Base-by-base conservation (phyloP, 2,888 invertebrate species). In the Leucania comma region DNA sequence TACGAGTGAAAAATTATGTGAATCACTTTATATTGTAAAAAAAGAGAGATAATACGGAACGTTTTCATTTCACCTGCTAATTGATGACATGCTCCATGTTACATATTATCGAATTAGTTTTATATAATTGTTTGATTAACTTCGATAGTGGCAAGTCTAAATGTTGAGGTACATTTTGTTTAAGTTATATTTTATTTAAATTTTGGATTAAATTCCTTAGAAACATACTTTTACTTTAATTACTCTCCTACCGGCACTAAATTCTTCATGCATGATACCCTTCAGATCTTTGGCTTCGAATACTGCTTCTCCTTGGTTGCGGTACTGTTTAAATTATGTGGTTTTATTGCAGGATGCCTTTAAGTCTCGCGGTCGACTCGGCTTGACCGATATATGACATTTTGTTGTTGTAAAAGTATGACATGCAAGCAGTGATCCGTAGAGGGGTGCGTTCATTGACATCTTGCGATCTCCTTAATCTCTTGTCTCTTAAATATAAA, bases 161-260 rank as follows among this genome's bases (percentile, higher is more conserved):
- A 84, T 86, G 86, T 82, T 87, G 85, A 87, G 82, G 76, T 83
- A 78, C 86, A 75, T 85, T 80, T 74, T 89, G 87, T 87, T 87
- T 90, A 89, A 90, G 89, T 83, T 91, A 89, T 91, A 90, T 85
- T 87, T 42, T 42, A 42, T 85, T 89, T 86, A 80, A 68, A 84
- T 87, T 90, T 87, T 90, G 89, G 90, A 93, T 92, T 93, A 94
- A 93, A 92, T 80, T 83, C 86, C 82, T 89, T 88, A 83, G 81
- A 88, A 86, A 83, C 84, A 87, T 73, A 75, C 66, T 82, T 83
- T 85, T 80, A 88, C 80, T 88, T 89, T 88, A 81, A 87, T 88
- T 86, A 81, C 22, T 58, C 71, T 84, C 82, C 81, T 75, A 83
- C 81, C 81, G 86, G 82, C 87, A 87, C 87, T 88, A 82, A 86